Evolutionary conservation across 2,888 invertebrate species (phyloP), one percentile per base, ranked within the genome.

Genomic region (Lathronympha strigana): DNA sequence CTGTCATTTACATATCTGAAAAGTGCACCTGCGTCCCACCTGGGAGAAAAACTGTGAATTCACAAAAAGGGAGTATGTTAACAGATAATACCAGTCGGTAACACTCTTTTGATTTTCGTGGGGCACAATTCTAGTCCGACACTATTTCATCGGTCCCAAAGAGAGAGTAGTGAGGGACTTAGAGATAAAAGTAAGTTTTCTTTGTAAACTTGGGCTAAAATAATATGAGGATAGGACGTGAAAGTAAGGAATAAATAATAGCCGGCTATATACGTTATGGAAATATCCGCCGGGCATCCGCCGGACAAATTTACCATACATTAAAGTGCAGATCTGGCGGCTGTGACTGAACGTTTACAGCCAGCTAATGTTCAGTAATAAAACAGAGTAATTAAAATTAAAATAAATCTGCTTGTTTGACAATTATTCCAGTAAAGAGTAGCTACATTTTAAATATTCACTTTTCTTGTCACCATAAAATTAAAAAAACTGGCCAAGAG

Each of bases 1-100:
- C 40, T 57, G 45, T 45, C 23, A 64, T 64, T 64, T 64, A 58
- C 64, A 64, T 64, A 58, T 45, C 25, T 50, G 17, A 64, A 43
- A 2, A 19, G 19, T 28, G 43, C 58, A 64, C 64, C 64, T 64
- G 64, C 28, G 51, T 15, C 51, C n/a, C 28, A 49, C 31, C 33
- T 33, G 33, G 23, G 57, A 63, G 57, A 51, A 57, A 55, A 57
- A 58, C 13, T 50, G 28, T 9, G 49, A 55, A 36, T 43, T 57
- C 11, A 49, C 6, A 43, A 55, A 28, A 55, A 43, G 28, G 43
- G 11, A 9, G 21, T n/a, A 45, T 43, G 43, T 57, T 31, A 31
- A 13, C 21, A 21, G 13, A 31, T 19, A 19, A 31, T 45, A 28
- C 8, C 4, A 3, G 17, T 19, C 19, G 1, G 31, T n/a, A 28